Percentiles rank a stretch among this genome's conserved stretches.
Evolutionary conservation across 2,113 vertebrate genomes (phyloP).

Genomic region (Merops nubicus): DNA sequence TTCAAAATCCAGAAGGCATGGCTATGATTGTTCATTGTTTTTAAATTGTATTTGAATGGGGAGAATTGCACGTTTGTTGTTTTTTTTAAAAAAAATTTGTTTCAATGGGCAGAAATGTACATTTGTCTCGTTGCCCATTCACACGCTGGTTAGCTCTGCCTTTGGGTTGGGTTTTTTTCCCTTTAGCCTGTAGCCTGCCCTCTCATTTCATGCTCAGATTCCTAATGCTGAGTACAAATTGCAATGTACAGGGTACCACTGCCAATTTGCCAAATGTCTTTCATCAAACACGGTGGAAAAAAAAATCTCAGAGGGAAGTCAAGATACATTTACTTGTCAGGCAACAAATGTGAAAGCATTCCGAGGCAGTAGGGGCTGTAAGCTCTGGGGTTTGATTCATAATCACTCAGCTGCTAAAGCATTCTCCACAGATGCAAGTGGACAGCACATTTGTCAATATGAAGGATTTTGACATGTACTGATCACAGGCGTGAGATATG

Average conservation of each 20-base stretch:
- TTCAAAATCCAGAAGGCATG: not conserved
- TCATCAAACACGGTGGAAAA: slow-evolving; percentile 82
- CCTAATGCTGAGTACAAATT: slow-evolving; percentile 83
- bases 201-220: slow-evolving; percentile 78
- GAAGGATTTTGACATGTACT: slow-evolving; percentile 97
- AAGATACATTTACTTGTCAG: slow-evolving; percentile 90
- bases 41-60: not conserved
- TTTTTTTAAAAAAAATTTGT: not conserved
- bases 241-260: slow-evolving; percentile 82
- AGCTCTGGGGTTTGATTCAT: slow-evolving; percentile 96
- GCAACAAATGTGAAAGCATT: slow-evolving; percentile 80
- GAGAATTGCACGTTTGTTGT: not conserved
- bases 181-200: slow-evolving; percentile 73
- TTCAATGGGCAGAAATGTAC: not conserved
- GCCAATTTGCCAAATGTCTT: slow-evolving; percentile 96
- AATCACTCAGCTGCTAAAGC: slow-evolving; percentile 99
- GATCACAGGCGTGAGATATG: slow-evolving; percentile 97
- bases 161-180: not conserved
- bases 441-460: slow-evolving; percentile 99
- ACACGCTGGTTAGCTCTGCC: slow-evolving; percentile 46
- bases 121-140: slow-evolving; percentile 47
- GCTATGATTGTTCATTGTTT: not conserved
- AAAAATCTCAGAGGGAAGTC: slow-evolving; percentile 84
- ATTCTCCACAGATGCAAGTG: slow-evolving; percentile 95
- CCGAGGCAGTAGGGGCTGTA: slow-evolving; percentile 75